A percentile compares a stretch with the other conserved stretches of the same genome.
phyloP scores from a whole-genome alignment of 2,888 invertebrate species.

The Phyllotreta cruciferae region DNA sequence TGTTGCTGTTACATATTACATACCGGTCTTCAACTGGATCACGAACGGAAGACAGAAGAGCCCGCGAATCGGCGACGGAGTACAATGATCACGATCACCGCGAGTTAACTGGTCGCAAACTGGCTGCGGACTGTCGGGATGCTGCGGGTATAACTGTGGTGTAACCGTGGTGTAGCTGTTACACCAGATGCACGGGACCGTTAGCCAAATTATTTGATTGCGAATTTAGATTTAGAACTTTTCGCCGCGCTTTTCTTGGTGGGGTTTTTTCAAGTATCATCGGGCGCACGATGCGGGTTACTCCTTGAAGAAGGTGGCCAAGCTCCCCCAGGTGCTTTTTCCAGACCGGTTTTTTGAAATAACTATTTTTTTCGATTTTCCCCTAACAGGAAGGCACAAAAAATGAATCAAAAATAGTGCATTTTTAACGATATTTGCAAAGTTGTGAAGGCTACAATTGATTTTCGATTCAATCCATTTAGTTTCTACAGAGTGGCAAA shows the following conservation, averaged over 20 bases:
- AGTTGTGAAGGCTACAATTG: too few relatives aligned
- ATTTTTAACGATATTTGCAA: too few relatives aligned
- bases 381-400: too few relatives aligned
- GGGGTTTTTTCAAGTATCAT: neutral
- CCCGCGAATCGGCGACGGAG: neutral
- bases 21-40: neutral
- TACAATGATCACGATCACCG: neutral
- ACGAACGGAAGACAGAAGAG: neutral
- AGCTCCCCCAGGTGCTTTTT: too few relatives aligned
- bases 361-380: too few relatives aligned
- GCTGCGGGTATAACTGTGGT: too few relatives aligned
- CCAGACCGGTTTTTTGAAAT: too few relatives aligned
- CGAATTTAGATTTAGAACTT: neutral
- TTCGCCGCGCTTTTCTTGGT: neutral
- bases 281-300: neutral
- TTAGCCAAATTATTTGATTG: slow-evolving; percentile 18
- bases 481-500: too few relatives aligned
- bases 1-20: slow-evolving; percentile 15
- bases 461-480: too few relatives aligned
- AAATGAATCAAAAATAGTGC: too few relatives aligned
- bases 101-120: slow-evolving; percentile 4
- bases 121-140: slow-evolving; percentile 1
- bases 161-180: too few relatives aligned
- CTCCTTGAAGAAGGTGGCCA: neutral
- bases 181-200: neutral